Evolutionary conservation across 2,888 invertebrate species (phyloP).

Genomic region (Brenthis hecate): DNA sequence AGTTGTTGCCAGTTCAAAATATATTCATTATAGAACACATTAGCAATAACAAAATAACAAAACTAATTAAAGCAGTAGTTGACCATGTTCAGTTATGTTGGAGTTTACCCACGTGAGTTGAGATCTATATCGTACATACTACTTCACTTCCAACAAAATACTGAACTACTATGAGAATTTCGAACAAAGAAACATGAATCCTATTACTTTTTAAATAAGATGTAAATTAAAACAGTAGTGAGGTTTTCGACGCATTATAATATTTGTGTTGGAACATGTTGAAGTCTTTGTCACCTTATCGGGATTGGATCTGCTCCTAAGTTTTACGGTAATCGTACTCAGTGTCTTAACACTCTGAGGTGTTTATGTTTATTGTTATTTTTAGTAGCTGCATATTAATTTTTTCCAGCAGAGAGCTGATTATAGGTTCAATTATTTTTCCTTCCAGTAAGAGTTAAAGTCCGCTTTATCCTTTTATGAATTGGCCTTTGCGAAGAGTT

Average conservation of each 20-base stretch:
- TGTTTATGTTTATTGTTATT: slow-evolving; percentile 59
- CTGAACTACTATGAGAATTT: neutral
- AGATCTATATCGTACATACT: slow-evolving; percentile 64
- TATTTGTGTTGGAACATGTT: slow-evolving; percentile 50
- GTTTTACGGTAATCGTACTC: slow-evolving; percentile 71
- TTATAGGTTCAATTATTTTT: slow-evolving; percentile 37
- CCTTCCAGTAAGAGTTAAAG: slow-evolving; percentile 27
- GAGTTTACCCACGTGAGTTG: slow-evolving; percentile 54
- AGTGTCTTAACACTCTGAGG: slow-evolving; percentile 49
- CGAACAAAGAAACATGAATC: slow-evolving; percentile 9
- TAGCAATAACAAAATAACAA: slow-evolving; percentile 28
- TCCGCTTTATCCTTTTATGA: slow-evolving; percentile 35
- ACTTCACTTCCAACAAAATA: slow-evolving; percentile 52
- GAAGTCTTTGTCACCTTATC: slow-evolving; percentile 71
- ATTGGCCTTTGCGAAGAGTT: slow-evolving; percentile 21
- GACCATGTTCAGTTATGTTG: slow-evolving; percentile 57
- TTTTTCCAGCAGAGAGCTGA: slow-evolving; percentile 40
- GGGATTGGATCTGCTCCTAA: slow-evolving; percentile 64
- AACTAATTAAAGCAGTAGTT: slow-evolving; percentile 59
- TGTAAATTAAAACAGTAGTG: slow-evolving; percentile 19
- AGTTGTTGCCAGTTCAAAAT: neutral
- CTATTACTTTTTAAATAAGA: slow-evolving; percentile 30
- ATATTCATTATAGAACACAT: slow-evolving; percentile 7
- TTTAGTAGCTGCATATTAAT: slow-evolving; percentile 48
- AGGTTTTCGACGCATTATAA: slow-evolving; percentile 26